Evolutionary conservation across 1,140 invertebrate species (phyloP), one percentile per base, ranked within the genome.

Genomic region (Tribolium madens): DNA sequence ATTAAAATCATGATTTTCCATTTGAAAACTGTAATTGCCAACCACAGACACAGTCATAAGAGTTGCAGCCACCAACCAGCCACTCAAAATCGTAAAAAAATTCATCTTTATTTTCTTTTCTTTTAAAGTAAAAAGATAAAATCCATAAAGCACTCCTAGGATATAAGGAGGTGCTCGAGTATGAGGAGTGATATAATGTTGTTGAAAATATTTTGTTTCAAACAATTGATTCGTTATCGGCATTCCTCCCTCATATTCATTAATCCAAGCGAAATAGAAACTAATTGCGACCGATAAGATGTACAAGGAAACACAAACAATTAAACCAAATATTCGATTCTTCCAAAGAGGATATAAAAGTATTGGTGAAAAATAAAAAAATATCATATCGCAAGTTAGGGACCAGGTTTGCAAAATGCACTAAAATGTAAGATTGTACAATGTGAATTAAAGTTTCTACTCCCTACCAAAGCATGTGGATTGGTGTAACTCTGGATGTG

Each of bases 391-490:
- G 75, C 88, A 88, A 2, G 90, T 88, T 74, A 92, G 80, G 78
- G 91, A 92, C 91, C 91, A 92, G 0, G 88, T 86, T 86, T 89
- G 90, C 4, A 88, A 86, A 86, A 91, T 87, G 80, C 91, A 91
- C 89, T 87, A 77, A 15, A 85, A 76, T n/a, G n/a, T n/a, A n/a
- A n/a, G n/a, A n/a, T n/a, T n/a, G n/a, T n/a, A n/a, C n/a, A n/a
- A n/a, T n/a, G n/a, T n/a, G n/a, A n/a, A n/a, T n/a, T n/a, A n/a
- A n/a, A n/a, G n/a, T n/a, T n/a, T n/a, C n/a, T n/a, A n/a, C n/a
- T n/a, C n/a, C n/a, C n/a, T n/a, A n/a, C 82, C 76, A 82, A 70
- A 26, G 53, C 13, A 14, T 82, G 76, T 3, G 79, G 78, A 33
- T 85, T 77, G 15, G 87, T 76, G 9, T 87, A 79, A 73, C 87